Percentiles rank a stretch among this genome's conserved stretches.
phyloP scores from a whole-genome alignment of 1,140 invertebrate genomes.

The Solenopsis invicta region DNA sequence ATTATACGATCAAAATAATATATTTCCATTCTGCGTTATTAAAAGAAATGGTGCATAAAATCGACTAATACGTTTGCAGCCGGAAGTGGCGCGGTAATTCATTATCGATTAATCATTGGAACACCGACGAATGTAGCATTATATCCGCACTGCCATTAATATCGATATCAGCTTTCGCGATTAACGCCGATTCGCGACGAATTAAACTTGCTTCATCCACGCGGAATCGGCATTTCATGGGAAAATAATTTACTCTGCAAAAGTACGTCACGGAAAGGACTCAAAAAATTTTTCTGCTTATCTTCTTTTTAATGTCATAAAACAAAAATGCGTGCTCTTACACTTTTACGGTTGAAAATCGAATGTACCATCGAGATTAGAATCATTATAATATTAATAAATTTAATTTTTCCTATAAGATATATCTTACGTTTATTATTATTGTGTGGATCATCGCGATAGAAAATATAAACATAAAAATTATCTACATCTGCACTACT shows the following conservation, averaged over 20 bases:
- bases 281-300: not conserved
- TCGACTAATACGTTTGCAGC: conserved; percentile 52
- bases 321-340: not conserved
- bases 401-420: not conserved
- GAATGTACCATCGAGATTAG: not conserved
- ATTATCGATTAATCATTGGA: conserved; percentile 64
- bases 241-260: conserved; percentile 37
- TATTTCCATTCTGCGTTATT: conserved; percentile 52
- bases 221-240: conserved; percentile 29
- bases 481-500: not conserved
- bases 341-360: not conserved
- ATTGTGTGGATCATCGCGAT: not conserved
- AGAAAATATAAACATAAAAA: not conserved
- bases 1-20: conserved; percentile 50
- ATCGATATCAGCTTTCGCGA: conserved; percentile 63
- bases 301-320: not conserved
- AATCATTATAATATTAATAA: not conserved
- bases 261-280: not conserved
- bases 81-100: conserved; percentile 58
- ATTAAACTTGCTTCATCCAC: conserved; percentile 51
- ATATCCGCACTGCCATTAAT: conserved; percentile 55
- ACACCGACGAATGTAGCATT: conserved; percentile 61
- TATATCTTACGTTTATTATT: not conserved
- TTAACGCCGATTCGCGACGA: conserved; percentile 55
- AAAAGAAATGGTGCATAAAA: conserved; percentile 63